Evolutionary conservation across 2,797 vertebrate species (phyloP).

Genomic region (Chaetodon trifasciatus): DNA sequence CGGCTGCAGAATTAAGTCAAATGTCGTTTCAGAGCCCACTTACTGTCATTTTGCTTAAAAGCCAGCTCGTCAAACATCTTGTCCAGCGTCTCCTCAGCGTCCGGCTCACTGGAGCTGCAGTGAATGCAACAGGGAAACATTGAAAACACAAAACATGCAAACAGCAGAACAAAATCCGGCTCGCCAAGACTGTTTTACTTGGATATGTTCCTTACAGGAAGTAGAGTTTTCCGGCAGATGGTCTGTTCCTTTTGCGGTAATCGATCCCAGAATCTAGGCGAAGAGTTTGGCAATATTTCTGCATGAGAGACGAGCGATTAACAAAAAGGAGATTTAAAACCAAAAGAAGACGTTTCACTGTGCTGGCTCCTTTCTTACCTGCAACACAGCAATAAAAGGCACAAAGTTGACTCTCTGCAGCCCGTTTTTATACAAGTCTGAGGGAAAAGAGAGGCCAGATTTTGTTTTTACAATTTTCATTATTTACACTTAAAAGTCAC

Average conservation of each 20-base stretch:
- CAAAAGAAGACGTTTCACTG: background rate
- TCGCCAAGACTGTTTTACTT: background rate
- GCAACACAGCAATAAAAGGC: slow-evolving; percentile 95
- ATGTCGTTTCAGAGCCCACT: slow-evolving; percentile 74
- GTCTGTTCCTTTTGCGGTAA: slow-evolving; percentile 91
- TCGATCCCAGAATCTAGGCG: slow-evolving; percentile 96
- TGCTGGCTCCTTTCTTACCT: slow-evolving; percentile 84
- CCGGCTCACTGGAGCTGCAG: slow-evolving; percentile 93
- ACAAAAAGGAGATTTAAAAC: background rate
- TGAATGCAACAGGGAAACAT: background rate
- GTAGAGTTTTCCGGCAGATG: slow-evolving; percentile 93
- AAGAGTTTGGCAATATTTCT: slow-evolving; percentile 93
- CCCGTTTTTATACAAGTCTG: slow-evolving; percentile 99
- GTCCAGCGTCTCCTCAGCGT: slow-evolving; percentile 92
- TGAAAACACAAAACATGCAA: background rate
- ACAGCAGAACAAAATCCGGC: background rate
- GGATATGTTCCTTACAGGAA: slow-evolving; percentile 90
- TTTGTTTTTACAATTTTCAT: background rate
- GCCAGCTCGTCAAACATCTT: slow-evolving; percentile 99
- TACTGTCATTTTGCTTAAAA: slow-evolving; percentile 99
- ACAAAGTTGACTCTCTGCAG: slow-evolving; percentile 98
- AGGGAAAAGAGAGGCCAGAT: background rate
- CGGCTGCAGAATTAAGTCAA: background rate
- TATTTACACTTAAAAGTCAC: background rate
- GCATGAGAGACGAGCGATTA: slow-evolving; percentile 15